Conservation (phyloP, 2,888 invertebrate species). For the Tetropium fuscum region DNA sequence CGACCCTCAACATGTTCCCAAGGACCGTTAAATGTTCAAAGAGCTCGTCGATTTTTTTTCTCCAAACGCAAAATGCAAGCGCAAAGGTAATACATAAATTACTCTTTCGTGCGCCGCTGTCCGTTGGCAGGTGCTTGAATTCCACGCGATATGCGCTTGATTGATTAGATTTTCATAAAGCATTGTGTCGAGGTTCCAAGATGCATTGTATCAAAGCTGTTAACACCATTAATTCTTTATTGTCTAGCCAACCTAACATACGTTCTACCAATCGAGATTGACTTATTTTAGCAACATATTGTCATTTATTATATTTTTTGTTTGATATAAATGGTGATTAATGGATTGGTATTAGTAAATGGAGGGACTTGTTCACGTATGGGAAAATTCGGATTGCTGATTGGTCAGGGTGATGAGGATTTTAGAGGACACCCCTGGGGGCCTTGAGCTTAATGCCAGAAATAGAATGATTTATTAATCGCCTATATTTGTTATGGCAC, state of each 20-base stretch:
- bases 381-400: conserved; percentile 1
- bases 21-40: no score
- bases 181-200: conserved; percentile 43
- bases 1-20: no score
- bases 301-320: conserved; percentile 21
- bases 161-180: conserved; percentile 51
- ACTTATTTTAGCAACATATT: conserved; percentile 34
- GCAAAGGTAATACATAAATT: no score
- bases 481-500: no score
- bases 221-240: conserved; percentile 53
- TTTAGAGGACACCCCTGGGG: not conserved
- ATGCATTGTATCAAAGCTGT: conserved; percentile 52
- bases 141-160: conserved; percentile 57
- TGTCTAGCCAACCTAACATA: conserved; percentile 43
- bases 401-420: no score
- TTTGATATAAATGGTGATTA: conserved; percentile 5
- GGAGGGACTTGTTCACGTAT: not conserved
- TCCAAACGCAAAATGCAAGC: no score
- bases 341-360: conserved; percentile 5
- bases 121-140: conserved; percentile 54
- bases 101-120: conserved; percentile 15
- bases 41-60: no score
- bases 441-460: not conserved
- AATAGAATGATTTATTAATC: not conserved
- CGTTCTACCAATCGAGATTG: conserved; percentile 37